A percentile compares a stretch with the other conserved stretches of the same genome.
Evolutionary conservation across 2,113 vertebrate genomes (phyloP).

Genomic region (Perccottus glenii): DNA sequence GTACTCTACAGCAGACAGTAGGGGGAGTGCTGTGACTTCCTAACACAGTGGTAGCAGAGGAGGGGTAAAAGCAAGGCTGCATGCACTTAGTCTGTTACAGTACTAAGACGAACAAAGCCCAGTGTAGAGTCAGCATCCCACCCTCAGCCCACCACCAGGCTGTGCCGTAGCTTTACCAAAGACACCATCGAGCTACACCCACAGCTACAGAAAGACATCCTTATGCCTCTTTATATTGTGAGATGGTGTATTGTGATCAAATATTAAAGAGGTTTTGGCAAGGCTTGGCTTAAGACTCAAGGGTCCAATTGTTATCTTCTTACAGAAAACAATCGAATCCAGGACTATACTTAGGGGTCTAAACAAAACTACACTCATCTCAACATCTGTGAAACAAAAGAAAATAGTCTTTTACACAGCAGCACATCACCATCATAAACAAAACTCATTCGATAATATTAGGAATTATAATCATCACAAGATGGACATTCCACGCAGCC

Average conservation of each 20-base stretch:
- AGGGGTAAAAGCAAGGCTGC: conserved; percentile 12
- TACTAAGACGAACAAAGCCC: conserved; percentile 70
- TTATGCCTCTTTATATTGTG: conserved; percentile 27
- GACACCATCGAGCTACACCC: not conserved
- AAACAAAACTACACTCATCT: too few species aligned
- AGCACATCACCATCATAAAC: too few species aligned
- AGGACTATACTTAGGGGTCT: too few species aligned
- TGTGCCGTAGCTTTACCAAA: conserved; percentile 62
- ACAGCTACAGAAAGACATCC: not conserved
- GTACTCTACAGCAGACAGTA: conserved; percentile 55
- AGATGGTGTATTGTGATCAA: conserved; percentile 49
- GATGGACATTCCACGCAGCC: too few species aligned
- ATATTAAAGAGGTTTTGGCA: conserved; percentile 4
- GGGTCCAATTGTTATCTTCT: too few species aligned
- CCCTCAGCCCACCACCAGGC: conserved; percentile 69
- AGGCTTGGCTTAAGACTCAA: not conserved
- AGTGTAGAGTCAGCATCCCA: conserved; percentile 44
- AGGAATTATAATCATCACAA: too few species aligned
- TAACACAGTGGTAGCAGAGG: conserved; percentile 26
- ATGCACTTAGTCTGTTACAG: conserved; percentile 30
- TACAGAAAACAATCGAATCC: too few species aligned
- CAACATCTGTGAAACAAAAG: too few species aligned
- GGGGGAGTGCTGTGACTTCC: conserved; percentile 74
- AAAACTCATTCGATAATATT: too few species aligned
- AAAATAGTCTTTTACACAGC: too few species aligned